phyloP scores from a whole-genome alignment of 1,140 invertebrate genomes.

The Carposina sasakii region DNA sequence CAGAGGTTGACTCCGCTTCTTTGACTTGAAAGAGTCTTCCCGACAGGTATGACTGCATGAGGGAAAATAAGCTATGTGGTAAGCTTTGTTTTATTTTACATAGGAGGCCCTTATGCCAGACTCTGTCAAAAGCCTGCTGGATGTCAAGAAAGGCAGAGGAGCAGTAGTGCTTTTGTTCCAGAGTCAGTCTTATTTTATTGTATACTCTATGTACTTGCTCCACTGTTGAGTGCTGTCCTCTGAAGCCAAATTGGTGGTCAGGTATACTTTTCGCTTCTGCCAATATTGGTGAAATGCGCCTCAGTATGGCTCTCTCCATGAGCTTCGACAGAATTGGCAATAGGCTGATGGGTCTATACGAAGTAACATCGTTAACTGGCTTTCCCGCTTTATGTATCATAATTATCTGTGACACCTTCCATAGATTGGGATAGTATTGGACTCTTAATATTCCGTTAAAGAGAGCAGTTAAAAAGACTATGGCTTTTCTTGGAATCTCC shows the following conservation, averaged over 20 bases:
- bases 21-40: background rate
- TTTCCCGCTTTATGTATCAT: background rate
- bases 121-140: background rate
- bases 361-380: background rate
- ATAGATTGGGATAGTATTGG: background rate
- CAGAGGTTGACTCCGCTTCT: background rate
- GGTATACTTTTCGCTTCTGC: background rate
- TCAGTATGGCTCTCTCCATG: background rate
- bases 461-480: background rate
- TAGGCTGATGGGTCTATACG: background rate
- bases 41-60: background rate
- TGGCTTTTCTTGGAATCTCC: background rate
- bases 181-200: background rate
- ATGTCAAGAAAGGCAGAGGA: background rate
- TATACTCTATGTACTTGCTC: background rate
- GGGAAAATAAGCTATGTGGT: background rate
- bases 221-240: background rate
- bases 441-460: background rate
- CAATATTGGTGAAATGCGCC: background rate
- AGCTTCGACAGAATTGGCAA: background rate
- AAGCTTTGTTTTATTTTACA: background rate
- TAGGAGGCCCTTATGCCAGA: background rate
- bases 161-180: background rate
- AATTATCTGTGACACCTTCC: background rate
- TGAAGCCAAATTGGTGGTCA: background rate